Base-by-base conservation (phyloP, 2,113 vertebrate genomes). In the Thymallus thymallus region DNA sequence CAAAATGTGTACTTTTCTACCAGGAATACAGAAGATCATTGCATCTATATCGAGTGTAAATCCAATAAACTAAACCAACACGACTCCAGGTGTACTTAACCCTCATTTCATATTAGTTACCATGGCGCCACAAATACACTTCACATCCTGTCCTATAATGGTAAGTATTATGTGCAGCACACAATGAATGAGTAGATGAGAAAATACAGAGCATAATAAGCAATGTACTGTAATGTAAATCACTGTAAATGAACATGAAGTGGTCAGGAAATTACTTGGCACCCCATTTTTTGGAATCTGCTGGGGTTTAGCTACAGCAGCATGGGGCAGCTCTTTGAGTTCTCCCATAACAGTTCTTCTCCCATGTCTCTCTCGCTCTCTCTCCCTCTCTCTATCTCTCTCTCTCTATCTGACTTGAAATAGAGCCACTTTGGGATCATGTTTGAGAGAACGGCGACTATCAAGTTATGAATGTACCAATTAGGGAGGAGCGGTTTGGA, bases 381-480 rank as follows among this genome's bases (percentile, higher is more conserved):
- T 66, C n/a, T 45, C 26, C 23, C 24, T 48, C 41, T 45, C n/a
- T 63, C 29, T 64, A 14, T 64, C 62, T 64, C 23, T 64, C 62
- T 64, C 24, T 29, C 64, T 20, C 26, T 35, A 14, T 5, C 80
- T 78, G 78, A 80, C 87, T 85, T 83, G 77, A 87, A 89, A 87
- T 84, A 85, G 65, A 76, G 82, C 79, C 85, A 86, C 78, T 77
- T 73, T 71, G 78, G 82, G 84, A 86, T 92, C 82, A 79, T 85
- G 86, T 90, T 91, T 65, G 5, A 73, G 22, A 29, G 6, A 41
- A 65, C 32, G 22, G 64, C 22, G 14, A 68, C 60, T 45, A 79
- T 76, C 46, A 41, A 83, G 80, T 89, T 87, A 89, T 86, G 70
- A 87, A 90, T 90, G 87, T 80, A 80, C 80, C 87, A 90, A 89